Evolutionary conservation across 2,113 vertebrate genomes (phyloP), one percentile per base, ranked within the genome.

Genomic region (Vireo altiloquus): DNA sequence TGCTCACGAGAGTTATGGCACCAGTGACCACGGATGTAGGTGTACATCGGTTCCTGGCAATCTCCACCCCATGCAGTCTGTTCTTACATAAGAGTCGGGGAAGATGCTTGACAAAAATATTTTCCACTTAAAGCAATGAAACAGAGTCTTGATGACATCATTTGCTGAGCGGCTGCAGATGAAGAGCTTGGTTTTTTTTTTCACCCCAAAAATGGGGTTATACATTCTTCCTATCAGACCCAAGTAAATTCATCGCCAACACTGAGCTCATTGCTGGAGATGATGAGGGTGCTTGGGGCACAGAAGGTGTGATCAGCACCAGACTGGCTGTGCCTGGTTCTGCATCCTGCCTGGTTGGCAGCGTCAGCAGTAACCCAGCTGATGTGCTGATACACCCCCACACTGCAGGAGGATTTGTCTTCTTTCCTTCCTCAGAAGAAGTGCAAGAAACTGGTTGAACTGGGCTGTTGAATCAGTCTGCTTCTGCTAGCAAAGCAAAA

Each of bases 241-340:
- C 39, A 23, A 27, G 8, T 1, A 0, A 53, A n/a, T 2, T 19
- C 31, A 30, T 40, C 0, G 0, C 8, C 0, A 2, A 15, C 18
- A 13, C 33, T 12, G 0, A 0, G 0, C 40, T 70, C 13, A 5
- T 39, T 47, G 35, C 52, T 3, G 9, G 35, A 52, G 42, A 15
- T 86, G 11, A 27, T 3, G 2, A 52, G 17, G 59, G 28, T 28
- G 42, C 39, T 40, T 53, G 24, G 8, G 17, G 14, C 47, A 63
- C 2, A 7, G 71, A 61, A 50, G 42, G 39, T 12, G 23, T 44
- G 35, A 70, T 40, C 68, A 74, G 68, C 1, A 3, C 35, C 1
- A 3, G 14, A 37, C 72, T 24, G 46, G 21, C 68, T 57, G 5
- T 2, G 6, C 54, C 37, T 87, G 46, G 46, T 22, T 6, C 4